Conservation (phyloP, 2,888 invertebrate genomes). For the Leucozona laternaria region DNA sequence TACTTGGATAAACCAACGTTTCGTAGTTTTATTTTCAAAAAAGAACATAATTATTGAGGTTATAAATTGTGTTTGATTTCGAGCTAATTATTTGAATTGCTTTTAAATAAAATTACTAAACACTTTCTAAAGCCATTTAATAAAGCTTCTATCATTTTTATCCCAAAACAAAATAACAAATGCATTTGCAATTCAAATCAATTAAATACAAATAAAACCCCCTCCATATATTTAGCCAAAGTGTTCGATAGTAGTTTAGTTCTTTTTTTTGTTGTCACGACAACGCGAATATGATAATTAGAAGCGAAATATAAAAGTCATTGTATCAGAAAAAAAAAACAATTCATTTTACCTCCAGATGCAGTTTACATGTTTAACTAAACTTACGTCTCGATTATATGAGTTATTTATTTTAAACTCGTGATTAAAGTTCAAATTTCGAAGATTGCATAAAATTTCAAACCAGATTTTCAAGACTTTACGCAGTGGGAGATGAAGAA, state of each 20-base stretch:
- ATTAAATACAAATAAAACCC: slow-evolving; percentile 31
- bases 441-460: not conserved
- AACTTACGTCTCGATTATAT: not conserved
- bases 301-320: not conserved
- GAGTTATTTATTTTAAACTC: not conserved
- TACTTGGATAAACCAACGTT: not conserved
- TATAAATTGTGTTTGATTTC: not conserved
- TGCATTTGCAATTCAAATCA: slow-evolving; percentile 61
- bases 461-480: slow-evolving; percentile 12
- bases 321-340: not conserved
- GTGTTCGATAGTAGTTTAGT: slow-evolving; percentile 6
- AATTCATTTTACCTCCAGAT: slow-evolving; percentile 11
- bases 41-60: not conserved
- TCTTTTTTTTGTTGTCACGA: slow-evolving; percentile 11
- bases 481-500: not conserved
- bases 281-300: slow-evolving; percentile 42
- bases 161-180: slow-evolving; percentile 9
- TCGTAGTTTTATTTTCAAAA: not conserved
- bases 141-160: slow-evolving; percentile 14
- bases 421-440: slow-evolving; percentile 14
- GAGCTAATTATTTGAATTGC: not conserved
- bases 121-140: slow-evolving; percentile 25
- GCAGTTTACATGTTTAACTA: slow-evolving; percentile 15
- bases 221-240: slow-evolving; percentile 22
- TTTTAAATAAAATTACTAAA: not conserved